A percentile compares a stretch with the other conserved stretches of the same genome.
These are phyloP conservation scores for Calephelis nemesis DNA, from an alignment of 1,140 invertebrate species.

Conservation along the genomic window DNA sequence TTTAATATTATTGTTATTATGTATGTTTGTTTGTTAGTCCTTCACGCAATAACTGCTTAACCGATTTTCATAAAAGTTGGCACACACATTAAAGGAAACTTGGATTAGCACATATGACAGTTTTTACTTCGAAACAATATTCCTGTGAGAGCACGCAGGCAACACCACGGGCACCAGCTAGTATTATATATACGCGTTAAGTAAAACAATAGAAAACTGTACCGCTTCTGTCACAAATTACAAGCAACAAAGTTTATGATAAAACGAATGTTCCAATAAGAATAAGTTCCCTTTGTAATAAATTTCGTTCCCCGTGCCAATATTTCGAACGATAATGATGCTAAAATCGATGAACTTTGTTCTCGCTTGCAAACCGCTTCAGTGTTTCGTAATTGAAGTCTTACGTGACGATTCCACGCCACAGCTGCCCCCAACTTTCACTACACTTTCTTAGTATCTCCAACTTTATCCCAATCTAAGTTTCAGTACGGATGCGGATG, in stretches of 20 bases:
- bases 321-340: conserved; percentile 57
- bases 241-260: conserved; percentile 11
- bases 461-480: conserved; percentile 74
- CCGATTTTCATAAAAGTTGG: no score
- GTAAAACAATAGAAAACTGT: background rate
- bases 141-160: no score
- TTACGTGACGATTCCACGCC: conserved; percentile 71
- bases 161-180: no score
- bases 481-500: conserved; percentile 56
- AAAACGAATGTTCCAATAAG: conserved; percentile 17
- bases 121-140: no score
- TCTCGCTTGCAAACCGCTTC: conserved; percentile 62
- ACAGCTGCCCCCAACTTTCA: conserved; percentile 64
- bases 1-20: no score
- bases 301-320: conserved; percentile 43
- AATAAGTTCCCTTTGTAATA: conserved; percentile 25
- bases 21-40: no score
- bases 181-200: no score
- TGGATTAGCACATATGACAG: no score
- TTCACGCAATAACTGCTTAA: no score
- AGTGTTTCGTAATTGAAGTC: conserved; percentile 76
- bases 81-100: no score
- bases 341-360: conserved; percentile 71
- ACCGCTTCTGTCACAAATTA: conserved; percentile 6
- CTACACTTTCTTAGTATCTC: conserved; percentile 59